These are phyloP conservation scores for Drosophila planitibia DNA, from an alignment of 2,888 invertebrate species.

Conservation along the genomic window DNA sequence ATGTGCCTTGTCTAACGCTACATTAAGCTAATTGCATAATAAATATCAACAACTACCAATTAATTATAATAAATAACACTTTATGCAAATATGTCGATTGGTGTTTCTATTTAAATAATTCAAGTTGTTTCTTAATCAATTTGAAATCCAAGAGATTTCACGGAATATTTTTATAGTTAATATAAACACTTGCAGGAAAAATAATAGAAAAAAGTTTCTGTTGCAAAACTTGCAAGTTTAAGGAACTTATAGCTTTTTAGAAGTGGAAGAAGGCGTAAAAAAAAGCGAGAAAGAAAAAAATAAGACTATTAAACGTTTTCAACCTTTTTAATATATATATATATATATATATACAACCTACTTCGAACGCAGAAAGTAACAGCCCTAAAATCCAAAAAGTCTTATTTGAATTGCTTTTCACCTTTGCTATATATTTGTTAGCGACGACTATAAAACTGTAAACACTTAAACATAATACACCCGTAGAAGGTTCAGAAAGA, in stretches of 20 bases:
- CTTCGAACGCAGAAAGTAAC: not conserved
- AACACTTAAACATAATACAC: conserved; percentile 47
- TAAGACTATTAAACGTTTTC: no score
- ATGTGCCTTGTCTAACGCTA: conserved; percentile 63
- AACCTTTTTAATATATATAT: no score
- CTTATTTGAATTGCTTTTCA: conserved; percentile 13
- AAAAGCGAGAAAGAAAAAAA: no score
- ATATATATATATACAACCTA: no score
- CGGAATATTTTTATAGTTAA: not conserved
- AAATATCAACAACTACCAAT: conserved; percentile 36
- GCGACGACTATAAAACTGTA: conserved; percentile 36
- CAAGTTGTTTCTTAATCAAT: not conserved
- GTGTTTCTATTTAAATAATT: not conserved
- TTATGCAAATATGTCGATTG: not conserved
- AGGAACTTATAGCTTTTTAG: no score
- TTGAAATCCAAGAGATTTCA: not conserved
- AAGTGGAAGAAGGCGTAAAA: no score
- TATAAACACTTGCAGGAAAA: not conserved
- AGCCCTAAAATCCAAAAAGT: not conserved
- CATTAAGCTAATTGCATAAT: conserved; percentile 22
- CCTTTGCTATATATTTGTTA: conserved; percentile 16
- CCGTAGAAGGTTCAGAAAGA: not conserved
- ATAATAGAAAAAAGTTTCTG: no score
- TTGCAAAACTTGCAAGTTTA: no score
- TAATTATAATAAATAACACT: not conserved